Percentiles rank a stretch among this genome's conserved stretches.
These are phyloP conservation scores for Dicrurus megarhynchus DNA, from an alignment of 2,113 vertebrate genomes.

Conservation along the genomic window DNA sequence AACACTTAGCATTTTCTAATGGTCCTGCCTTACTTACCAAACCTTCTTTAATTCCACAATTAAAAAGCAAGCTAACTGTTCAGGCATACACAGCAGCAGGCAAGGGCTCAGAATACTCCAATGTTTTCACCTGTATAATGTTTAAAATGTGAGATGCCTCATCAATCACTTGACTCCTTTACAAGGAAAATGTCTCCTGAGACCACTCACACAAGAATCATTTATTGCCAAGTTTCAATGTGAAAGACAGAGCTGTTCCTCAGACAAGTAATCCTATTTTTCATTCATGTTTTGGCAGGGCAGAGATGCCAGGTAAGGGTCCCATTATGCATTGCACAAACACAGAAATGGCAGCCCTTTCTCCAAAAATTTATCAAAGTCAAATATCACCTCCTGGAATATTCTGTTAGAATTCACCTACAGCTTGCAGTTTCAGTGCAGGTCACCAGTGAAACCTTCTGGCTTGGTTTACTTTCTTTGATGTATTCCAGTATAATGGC, in stretches of 20 bases:
- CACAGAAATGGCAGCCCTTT: neutral
- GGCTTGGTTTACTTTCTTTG: neutral
- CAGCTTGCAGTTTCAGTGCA: neutral
- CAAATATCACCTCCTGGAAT: neutral
- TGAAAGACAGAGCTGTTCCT: slow-evolving; percentile 32
- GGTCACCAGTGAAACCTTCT: neutral
- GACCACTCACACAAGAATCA: neutral
- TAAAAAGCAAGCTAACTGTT: neutral
- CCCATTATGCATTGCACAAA: neutral
- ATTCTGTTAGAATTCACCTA: neutral
- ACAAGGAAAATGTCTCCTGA: neutral
- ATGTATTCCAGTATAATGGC: neutral
- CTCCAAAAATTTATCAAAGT: neutral
- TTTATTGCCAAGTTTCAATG: neutral
- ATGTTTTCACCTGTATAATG: neutral
- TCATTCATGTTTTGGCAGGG: neutral
- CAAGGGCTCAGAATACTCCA: neutral
- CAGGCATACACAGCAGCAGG: neutral
- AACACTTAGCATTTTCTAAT: neutral
- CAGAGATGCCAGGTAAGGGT: neutral
- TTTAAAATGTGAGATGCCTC: neutral
- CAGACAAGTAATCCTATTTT: neutral
- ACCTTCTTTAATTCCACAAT: neutral
- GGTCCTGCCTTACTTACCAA: neutral
- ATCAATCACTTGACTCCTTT: neutral